These are phyloP conservation scores for Oxytorus armatus DNA, from an alignment of 2,888 invertebrate species.

Conservation along the genomic window DNA sequence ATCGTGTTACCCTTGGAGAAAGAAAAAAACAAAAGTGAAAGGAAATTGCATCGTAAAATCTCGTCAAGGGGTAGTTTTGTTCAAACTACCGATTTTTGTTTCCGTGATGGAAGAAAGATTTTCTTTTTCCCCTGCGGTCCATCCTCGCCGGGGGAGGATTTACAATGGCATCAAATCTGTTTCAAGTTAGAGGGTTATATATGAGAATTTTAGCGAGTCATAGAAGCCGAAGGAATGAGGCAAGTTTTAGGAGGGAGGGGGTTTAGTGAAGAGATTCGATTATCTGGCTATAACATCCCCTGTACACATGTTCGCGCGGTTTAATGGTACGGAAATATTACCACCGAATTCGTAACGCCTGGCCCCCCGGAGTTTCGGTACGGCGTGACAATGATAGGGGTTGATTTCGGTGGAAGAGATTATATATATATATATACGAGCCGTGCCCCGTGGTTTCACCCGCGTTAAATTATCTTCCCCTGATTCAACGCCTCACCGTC, in stretches of 20 bases:
- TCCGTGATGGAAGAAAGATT: neutral
- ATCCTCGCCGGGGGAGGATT: conserved; percentile 12
- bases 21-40: no score
- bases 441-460: no score
- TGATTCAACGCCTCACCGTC: no score
- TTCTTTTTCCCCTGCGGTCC: conserved; percentile 5
- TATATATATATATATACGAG: conserved; percentile 4
- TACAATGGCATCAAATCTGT: conserved; percentile 48
- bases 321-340: conserved; percentile 80
- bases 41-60: conserved; percentile 8
- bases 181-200: conserved; percentile 23
- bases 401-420: conserved; percentile 13
- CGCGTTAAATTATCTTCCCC: conserved; percentile 29
- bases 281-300: conserved; percentile 64
- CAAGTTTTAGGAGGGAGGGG: conserved; percentile 47
- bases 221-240: conserved; percentile 32
- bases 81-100: neutral
- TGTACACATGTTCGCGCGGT: conserved; percentile 75
- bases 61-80: neutral
- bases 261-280: conserved; percentile 65
- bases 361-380: conserved; percentile 1
- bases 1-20: no score
- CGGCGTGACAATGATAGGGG: conserved; percentile 10
- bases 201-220: conserved; percentile 8
- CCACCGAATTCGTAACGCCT: conserved; percentile 70